Evolutionary conservation across 2,888 invertebrate genomes (phyloP), one percentile per base, ranked within the genome.

Genomic region (Latheticus oryzae): DNA sequence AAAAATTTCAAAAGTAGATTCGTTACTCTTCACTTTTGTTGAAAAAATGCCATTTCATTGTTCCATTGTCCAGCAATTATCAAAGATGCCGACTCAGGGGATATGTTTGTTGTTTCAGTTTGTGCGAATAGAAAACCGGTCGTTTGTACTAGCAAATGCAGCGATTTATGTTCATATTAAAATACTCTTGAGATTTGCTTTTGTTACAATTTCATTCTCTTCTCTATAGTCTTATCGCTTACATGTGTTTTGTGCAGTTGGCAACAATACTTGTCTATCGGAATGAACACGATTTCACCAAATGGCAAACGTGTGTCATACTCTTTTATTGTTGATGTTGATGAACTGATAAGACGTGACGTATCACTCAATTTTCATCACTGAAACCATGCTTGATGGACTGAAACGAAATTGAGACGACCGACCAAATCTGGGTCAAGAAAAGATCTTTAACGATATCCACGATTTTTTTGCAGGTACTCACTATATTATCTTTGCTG

Each of bases 41-140:
- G 15, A 15, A 45, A 47, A 47, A 47, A 47, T 5, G 35, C 35
- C 3, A 19, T 47, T 12, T 33, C 57, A 60, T 60, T 60, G 58
- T 61, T 61, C 60, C 33, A 61, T 61, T 61, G 60, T 61, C 60
- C 53, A 33, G 30, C 57, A 61, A 61, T 61, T 61, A 61, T 61
- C 60, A 61, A 61, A 61, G 60, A 57, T 43, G 56, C 60, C 60
- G 60, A 51, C 60, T 21, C 47, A 32, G n/a, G n/a, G 51, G 42
- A 33, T 55, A 43, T 23, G 40, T 50, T 54, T 50, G 50, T 59
- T 45, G 59, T 54, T 58, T 58, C 55, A 55, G 59, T 42, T 54
- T 59, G 58, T 37, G 24, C 23, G 58, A 53, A 58, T 43, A 51
- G 30, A 53, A 42, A 59, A 55, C 60, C 60, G 55, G 60, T 60